Evolutionary conservation across 2,797 vertebrate species (phyloP), one percentile per base, ranked within the genome.

Genomic region (Zalophus californianus): DNA sequence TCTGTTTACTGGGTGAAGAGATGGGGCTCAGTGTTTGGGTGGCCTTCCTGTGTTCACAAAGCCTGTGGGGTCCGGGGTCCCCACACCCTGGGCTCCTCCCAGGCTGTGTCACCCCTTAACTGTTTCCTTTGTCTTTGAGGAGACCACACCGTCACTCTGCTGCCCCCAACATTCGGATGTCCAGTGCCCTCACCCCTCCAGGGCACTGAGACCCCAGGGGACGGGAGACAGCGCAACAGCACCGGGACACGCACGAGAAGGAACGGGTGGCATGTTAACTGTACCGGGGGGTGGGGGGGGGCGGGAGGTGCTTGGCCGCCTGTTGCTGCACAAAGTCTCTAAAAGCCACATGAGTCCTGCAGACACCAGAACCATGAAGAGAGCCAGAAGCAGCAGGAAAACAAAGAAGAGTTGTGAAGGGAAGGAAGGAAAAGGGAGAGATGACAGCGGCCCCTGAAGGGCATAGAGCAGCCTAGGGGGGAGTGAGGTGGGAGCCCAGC

Each of bases 181-280:
- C 44, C 78, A 23, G 56, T 9, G 54, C 29, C 16, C 58, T 58
- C 0, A 0, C 7, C 54, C 38, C 73, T 25, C 86, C 15, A 0
- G 56, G 29, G 50, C n/a, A 21, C n/a, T 0, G 7, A 21, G 78
- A 50, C 52, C 29, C 4, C 35, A 38, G 25, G 27, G 16, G 35
- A 16, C 4, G 1, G 18, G n/a, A 66, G 48, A 23, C 2, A 1
- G 70, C 3, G 6, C 2, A 1, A 68, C 35, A 12, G 48, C 14
- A 0, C 3, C 0, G 4, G 12, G 2, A 1, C 0, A 1, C 41
- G 5, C 64, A 10, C 1, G 1, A 14, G 62, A 35, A 78, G 79
- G 12, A 14, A 20, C 0, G 0, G 3, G 68, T 0, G 2, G 3
- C 27, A 5, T 1, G 0, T 2, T 6, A 29, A 48, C 23, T 10